These are phyloP conservation scores for Syrmaticus mikado DNA, from an alignment of 2,113 vertebrate species.

Conservation along the genomic window DNA sequence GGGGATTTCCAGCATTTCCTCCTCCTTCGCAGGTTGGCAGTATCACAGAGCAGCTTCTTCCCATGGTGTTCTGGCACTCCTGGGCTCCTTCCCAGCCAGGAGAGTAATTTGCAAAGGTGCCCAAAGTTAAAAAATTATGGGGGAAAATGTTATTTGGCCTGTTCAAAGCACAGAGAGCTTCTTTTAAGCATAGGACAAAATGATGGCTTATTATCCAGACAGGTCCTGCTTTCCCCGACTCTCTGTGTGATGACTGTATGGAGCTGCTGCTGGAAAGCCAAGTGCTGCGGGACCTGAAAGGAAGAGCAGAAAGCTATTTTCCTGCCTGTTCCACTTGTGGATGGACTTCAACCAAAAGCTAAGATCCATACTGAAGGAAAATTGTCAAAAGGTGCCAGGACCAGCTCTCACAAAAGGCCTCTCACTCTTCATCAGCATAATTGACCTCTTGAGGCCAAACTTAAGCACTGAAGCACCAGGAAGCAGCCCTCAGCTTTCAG, in stretches of 20 bases:
- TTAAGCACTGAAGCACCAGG: not conserved
- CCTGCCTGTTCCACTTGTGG: not conserved
- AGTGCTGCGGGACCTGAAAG: not conserved
- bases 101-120: conserved; percentile 41
- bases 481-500: not conserved
- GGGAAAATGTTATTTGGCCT: not conserved
- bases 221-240: not conserved
- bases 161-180: not conserved
- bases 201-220: not conserved
- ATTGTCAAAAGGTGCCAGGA: not conserved
- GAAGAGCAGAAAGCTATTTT: not conserved
- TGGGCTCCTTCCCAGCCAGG: conserved; percentile 25
- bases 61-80: conserved; percentile 31
- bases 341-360: not conserved
- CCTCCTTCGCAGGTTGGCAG: conserved; percentile 55
- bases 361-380: not conserved
- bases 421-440: not conserved
- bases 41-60: conserved; percentile 53
- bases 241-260: not conserved
- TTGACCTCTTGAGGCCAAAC: not conserved
- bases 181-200: not conserved
- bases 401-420: not conserved
- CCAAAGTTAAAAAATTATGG: not conserved
- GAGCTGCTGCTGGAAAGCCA: not conserved
- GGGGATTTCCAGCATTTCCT: conserved; percentile 65